These are phyloP conservation scores for Ochlodes sylvanus DNA, from an alignment of 2,888 invertebrate genomes.

Conservation along the genomic window DNA sequence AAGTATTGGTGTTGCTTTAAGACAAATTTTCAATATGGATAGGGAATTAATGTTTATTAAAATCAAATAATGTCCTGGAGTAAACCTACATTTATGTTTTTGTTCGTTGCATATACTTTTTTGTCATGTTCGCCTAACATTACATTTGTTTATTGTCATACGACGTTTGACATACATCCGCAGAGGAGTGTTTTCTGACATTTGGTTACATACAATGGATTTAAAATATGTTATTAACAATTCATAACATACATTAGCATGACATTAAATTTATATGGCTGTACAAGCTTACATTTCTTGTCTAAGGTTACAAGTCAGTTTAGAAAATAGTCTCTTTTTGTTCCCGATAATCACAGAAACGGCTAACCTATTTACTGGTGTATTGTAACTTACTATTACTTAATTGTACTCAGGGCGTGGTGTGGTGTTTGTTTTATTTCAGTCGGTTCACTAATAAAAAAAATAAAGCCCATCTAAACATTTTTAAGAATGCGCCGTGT, in stretches of 20 bases:
- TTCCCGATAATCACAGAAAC: too few relatives aligned
- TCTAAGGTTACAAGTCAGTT: not conserved
- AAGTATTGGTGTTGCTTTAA: not conserved
- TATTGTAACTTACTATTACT: too few relatives aligned
- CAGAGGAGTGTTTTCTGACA: constrained; percentile 25
- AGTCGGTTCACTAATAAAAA: too few relatives aligned
- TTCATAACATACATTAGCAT: constrained; percentile 6
- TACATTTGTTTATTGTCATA: constrained; percentile 1
- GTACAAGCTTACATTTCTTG: not conserved
- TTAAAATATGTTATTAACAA: constrained; percentile 9
- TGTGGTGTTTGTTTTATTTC: too few relatives aligned
- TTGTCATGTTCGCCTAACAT: not conserved
- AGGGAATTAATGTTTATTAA: too few relatives aligned
- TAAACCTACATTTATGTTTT: not conserved
- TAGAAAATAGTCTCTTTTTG: not conserved
- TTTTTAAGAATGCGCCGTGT: too few relatives aligned
- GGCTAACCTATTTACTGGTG: too few relatives aligned
- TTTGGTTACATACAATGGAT: constrained; percentile 23
- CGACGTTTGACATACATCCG: not conserved
- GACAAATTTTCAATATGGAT: not conserved
- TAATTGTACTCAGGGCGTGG: too few relatives aligned
- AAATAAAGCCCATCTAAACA: too few relatives aligned
- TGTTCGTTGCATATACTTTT: not conserved
- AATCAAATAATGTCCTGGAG: too few relatives aligned
- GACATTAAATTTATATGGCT: not conserved